Evolutionary conservation across 2,888 invertebrate genomes (phyloP), one percentile per base, ranked within the genome.

Genomic region (Agonopterix alstromeriana): DNA sequence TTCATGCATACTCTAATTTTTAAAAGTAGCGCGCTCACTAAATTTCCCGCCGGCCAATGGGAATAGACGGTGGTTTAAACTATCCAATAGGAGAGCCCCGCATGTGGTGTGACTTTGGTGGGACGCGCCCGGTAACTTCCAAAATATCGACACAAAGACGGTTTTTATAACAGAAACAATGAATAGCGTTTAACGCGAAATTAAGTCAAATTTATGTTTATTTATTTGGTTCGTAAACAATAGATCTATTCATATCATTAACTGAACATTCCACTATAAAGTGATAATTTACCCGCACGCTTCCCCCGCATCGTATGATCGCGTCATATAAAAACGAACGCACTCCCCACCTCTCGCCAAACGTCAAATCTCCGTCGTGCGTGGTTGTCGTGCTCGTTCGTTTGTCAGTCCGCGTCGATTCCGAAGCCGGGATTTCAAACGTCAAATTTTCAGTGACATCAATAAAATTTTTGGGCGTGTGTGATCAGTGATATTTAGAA

Each of bases 401-500:
- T 69, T 68, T 61, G 67, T 68, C 61, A 57, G 60, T 67, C 73
- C 76, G 80, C 70, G 73, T 73, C 60, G 65, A 82, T 81, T 80
- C 76, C 73, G 69, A 78, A 82, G 71, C 68, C 72, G 70, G 57
- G 67, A 63, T 66, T 67, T 60, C 63, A 65, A 79, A 76, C 42
- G 77, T 78, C 73, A 77, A 72, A 69, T 70, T 70, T 67, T 65
- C 68, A 78, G 84, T 80, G 79, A 73, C 69, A 74, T 70, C 65
- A 69, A 61, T 56, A 71, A 73, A 74, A 71, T 35, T 68, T 67
- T 58, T 64, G 68, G 69, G 68, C 77, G 81, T 83, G 83, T 83
- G 84, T 85, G 85, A 84, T 86, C 82, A 85, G 87, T 88, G 87
- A 82, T 85, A 86, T 84, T 84, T 83, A 82, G 27, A 67, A 58